Evolutionary conservation across 1,140 invertebrate species (phyloP).

Genomic region (Drosophila equinoxialis): DNA sequence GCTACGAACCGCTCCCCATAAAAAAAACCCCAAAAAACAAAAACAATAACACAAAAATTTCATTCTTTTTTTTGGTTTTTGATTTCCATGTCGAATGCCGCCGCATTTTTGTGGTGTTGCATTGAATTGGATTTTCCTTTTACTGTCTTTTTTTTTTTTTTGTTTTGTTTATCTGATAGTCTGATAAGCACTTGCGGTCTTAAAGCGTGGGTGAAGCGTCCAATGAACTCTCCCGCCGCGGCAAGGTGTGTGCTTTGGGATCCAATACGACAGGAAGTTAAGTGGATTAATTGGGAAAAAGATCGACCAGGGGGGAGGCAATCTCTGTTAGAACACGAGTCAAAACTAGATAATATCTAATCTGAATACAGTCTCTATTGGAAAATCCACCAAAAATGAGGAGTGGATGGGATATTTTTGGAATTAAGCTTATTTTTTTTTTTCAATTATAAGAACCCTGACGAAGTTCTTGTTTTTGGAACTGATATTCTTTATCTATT

Average conservation of each 20-base stretch:
- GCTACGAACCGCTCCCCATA: constrained; percentile 70
- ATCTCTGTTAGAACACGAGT: background rate
- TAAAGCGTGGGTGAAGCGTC: background rate
- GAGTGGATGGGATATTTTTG: too few species aligned
- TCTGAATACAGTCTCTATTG: background rate
- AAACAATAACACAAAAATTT: background rate
- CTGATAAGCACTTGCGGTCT: constrained; percentile 50
- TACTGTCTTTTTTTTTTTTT: background rate
- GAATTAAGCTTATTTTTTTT: background rate
- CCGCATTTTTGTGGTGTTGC: constrained; percentile 21
- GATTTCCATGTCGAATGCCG: constrained; percentile 55
- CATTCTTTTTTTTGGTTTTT: background rate
- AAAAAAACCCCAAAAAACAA: constrained; percentile 18
- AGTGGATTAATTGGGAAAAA: constrained; percentile 1
- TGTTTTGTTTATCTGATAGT: constrained; percentile 20
- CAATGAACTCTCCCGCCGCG: constrained; percentile 1
- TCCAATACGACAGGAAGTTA: constrained; percentile 7
- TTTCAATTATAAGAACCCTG: too few species aligned
- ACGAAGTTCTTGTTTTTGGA: too few species aligned
- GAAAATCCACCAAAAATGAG: background rate
- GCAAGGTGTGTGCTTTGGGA: background rate
- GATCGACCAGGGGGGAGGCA: background rate
- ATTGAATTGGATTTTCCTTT: constrained; percentile 16
- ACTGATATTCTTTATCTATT: too few species aligned
- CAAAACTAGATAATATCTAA: background rate